A percentile compares a stretch with the other conserved stretches of the same genome.
Conservation (phyloP, 2,797 vertebrate genomes). For the Nyctibius grandis region DNA sequence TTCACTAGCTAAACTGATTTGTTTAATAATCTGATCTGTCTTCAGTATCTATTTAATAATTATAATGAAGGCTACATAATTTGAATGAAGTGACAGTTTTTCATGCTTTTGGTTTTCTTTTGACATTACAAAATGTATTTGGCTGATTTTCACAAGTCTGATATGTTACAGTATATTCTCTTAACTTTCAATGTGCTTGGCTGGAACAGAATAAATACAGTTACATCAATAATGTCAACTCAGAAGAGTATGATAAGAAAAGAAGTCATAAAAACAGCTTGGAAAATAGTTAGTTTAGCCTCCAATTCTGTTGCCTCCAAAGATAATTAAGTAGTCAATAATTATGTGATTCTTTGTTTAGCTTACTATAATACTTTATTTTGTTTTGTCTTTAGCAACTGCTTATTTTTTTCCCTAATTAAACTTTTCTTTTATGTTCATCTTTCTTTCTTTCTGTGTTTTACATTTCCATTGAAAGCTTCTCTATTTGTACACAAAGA, state of each 20-base stretch:
- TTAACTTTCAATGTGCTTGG: background rate
- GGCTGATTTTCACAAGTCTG: background rate
- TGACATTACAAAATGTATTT: background rate
- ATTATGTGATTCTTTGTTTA: background rate
- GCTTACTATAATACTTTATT: background rate
- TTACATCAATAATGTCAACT: background rate
- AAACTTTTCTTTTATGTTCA: background rate
- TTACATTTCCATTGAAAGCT: background rate
- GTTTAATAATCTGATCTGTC: background rate
- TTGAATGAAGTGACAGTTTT: background rate
- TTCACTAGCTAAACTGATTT: background rate
- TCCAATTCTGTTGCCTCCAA: background rate
- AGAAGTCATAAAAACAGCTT: background rate
- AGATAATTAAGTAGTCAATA: background rate
- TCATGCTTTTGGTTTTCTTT: background rate
- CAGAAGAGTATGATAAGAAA: background rate
- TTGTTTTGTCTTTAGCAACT: background rate
- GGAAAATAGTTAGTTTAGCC: background rate
- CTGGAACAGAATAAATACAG: background rate
- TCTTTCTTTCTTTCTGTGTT: background rate
- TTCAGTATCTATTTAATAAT: background rate
- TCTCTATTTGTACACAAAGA: background rate
- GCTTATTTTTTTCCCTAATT: background rate
- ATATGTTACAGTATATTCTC: background rate
- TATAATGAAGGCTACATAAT: background rate